These are phyloP conservation scores for Achroia grisella DNA, from an alignment of 1,140 invertebrate species.

Conservation along the genomic window DNA sequence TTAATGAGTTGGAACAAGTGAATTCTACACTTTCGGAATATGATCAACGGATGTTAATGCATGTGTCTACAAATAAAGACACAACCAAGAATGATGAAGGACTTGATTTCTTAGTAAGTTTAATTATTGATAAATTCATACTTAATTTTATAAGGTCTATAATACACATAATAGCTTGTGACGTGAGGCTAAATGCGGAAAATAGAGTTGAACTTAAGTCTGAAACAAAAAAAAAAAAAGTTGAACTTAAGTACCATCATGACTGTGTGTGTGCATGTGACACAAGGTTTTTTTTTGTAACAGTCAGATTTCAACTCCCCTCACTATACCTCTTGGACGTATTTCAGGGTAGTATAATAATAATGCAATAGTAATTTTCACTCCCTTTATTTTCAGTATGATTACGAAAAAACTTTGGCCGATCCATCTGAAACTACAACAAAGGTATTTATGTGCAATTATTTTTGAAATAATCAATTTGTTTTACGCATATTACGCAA, in stretches of 20 bases:
- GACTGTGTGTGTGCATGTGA: no score
- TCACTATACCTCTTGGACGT: no score
- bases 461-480: no score
- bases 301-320: no score
- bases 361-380: no score
- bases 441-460: conserved; percentile 38
- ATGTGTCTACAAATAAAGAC: conserved; percentile 45
- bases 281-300: no score
- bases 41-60: conserved; percentile 60
- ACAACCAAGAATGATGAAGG: conserved; percentile 54
- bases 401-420: conserved; percentile 60
- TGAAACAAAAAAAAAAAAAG: no score
- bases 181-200: no score
- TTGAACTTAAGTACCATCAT: no score
- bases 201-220: no score
- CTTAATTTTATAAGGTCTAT: conserved; percentile 3
- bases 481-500: no score
- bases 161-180: background rate
- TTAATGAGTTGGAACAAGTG: conserved; percentile 61
- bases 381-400: conserved; percentile 49
- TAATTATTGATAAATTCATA: conserved; percentile 5
- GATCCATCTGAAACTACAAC: conserved; percentile 59
- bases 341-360: no score
- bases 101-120: conserved; percentile 57
- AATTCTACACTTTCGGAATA: conserved; percentile 64